A percentile compares a stretch with the other conserved stretches of the same genome.
Evolutionary conservation across 2,888 invertebrate genomes (phyloP).

Genomic region (Drosophila putrida): DNA sequence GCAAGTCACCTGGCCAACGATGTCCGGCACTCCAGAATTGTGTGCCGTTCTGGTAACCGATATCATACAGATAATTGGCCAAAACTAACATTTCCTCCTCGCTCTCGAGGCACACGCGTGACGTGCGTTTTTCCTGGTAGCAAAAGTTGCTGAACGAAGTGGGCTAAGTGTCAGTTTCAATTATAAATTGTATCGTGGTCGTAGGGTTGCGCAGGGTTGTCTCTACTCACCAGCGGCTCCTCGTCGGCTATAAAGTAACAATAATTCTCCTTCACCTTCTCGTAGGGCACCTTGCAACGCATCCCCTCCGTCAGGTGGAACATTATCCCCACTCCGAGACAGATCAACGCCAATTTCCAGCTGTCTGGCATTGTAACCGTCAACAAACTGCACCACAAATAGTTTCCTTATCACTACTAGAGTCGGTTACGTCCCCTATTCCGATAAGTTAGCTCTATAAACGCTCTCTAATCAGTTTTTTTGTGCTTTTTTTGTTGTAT

Average conservation of each 20-base stretch:
- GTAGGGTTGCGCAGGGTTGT: background rate
- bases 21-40: slow-evolving; percentile 76
- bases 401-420: slow-evolving; percentile 11
- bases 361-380: slow-evolving; percentile 52
- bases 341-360: slow-evolving; percentile 19
- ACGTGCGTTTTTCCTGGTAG: slow-evolving; percentile 70
- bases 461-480: slow-evolving; percentile 18
- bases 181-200: background rate
- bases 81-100: slow-evolving; percentile 63
- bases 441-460: background rate
- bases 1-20: slow-evolving; percentile 68
- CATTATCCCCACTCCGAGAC: slow-evolving; percentile 8
- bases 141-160: slow-evolving; percentile 69
- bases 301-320: slow-evolving; percentile 9
- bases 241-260: slow-evolving; percentile 58
- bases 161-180: slow-evolving; percentile 31
- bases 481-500: background rate
- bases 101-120: slow-evolving; percentile 70
- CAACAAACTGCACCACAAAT: slow-evolving; percentile 33
- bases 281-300: slow-evolving; percentile 66
- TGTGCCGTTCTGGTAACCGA: slow-evolving; percentile 60
- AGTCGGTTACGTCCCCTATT: background rate
- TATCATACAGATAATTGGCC: slow-evolving; percentile 60
- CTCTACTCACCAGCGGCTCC: slow-evolving; percentile 57
- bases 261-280: slow-evolving; percentile 62